Evolutionary conservation across 2,888 invertebrate genomes (phyloP), one percentile per base, ranked within the genome.

Genomic region (Myopa testacea): DNA sequence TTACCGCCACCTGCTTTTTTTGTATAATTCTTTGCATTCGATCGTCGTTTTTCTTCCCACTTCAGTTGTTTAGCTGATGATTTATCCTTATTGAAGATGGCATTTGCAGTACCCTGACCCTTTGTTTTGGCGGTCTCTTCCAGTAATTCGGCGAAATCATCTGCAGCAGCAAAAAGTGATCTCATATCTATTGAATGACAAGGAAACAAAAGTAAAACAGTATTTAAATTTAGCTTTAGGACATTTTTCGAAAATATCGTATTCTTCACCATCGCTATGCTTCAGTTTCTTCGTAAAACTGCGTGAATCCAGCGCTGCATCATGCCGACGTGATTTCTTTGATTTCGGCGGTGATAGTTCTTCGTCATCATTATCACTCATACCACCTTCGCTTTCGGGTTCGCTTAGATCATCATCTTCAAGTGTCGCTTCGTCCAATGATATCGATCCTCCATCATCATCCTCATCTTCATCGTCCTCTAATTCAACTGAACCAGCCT

Each of bases 81-180:
- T 84, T 95, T 95, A 85, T 96, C 96, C 77, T 91, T 92, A 84
- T 95, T 95, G 4, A 93, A 92, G 12, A 95, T 90, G 0, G 92
- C 93, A 87, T 93, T 92, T 69, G 93, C 93, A 26, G 94, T 93
- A 34, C 93, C 93, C 71, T 91, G 91, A 38, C 91, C 91, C 84
- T 93, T 93, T 4, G 92, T 91, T 69, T 92, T 91, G 0, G 94
- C 94, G 70, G 95, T 95, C 79, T 96, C 95, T 88, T 98, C 97
- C 75, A 98, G 90, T 82, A 97, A 91, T 67, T 95, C 93, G 0
- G 97, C 94, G 90, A 98, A 98, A 89, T 97, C 94, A 88, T 96
- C 96, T 0, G 96, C 96, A 0, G 95, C 94, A 4, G 95, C 95
- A 89, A 96, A 96, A 55, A 95, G 85, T 0, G 93, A 92, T 63